These are phyloP conservation scores for Nomada ferruginata DNA, from an alignment of 2,888 invertebrate genomes.

Conservation along the genomic window DNA sequence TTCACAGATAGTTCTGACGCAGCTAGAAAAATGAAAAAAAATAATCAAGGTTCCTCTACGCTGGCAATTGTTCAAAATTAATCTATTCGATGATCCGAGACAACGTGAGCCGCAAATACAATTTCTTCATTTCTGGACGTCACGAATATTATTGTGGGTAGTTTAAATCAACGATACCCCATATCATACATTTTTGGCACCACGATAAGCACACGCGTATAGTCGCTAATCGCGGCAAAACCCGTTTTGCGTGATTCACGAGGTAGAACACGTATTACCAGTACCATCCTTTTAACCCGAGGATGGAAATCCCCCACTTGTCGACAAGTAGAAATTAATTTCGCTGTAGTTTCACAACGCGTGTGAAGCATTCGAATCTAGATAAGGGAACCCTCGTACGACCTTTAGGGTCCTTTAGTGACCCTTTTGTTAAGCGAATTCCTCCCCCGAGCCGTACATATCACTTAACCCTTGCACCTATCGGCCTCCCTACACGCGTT, in stretches of 20 bases:
- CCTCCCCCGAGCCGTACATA: slow-evolving; percentile 64
- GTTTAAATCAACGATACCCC: too few species aligned
- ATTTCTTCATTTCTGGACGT: background rate
- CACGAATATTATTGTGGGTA: slow-evolving; percentile 1
- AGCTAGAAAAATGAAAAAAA: background rate
- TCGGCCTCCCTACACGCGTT: slow-evolving; percentile 55
- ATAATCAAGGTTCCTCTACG: too few species aligned
- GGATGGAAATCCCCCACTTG: slow-evolving; percentile 60
- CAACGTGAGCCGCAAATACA: too few species aligned
- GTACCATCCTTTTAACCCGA: slow-evolving; percentile 25
- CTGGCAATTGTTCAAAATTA: too few species aligned
- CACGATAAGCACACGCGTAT: slow-evolving; percentile 41
- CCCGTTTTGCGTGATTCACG: slow-evolving; percentile 63
- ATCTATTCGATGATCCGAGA: too few species aligned
- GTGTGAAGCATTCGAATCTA: slow-evolving; percentile 65
- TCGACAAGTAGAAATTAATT: slow-evolving; percentile 70
- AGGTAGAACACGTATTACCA: slow-evolving; percentile 8
- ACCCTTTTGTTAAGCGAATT: slow-evolving; percentile 69
- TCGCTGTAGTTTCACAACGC: slow-evolving; percentile 58
- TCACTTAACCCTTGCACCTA: slow-evolving; percentile 69
- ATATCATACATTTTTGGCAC: too few species aligned
- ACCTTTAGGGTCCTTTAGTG: slow-evolving; percentile 63
- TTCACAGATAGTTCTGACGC: too few species aligned
- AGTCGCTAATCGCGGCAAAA: slow-evolving; percentile 42
- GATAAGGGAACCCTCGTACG: slow-evolving; percentile 64